These are phyloP conservation scores for Aurelia sp. DNA, from an alignment of 30 jellyfish, hydroid and myxozoan genomes.

Conservation along the genomic window DNA sequence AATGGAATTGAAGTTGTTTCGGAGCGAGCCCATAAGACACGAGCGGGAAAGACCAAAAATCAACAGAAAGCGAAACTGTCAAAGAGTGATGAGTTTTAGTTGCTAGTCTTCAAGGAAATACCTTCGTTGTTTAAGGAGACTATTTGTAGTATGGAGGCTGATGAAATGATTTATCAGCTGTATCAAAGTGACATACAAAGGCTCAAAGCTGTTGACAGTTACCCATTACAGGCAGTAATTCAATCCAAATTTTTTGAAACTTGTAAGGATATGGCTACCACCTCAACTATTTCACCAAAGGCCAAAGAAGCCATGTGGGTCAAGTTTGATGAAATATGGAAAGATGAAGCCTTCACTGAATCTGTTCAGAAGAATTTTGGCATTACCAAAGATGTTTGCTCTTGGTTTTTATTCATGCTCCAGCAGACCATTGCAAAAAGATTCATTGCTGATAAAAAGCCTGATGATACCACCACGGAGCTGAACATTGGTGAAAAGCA, in stretches of 20 bases:
- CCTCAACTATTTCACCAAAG: conserved; percentile 40
- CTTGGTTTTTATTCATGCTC: too few species aligned
- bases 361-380: not conserved
- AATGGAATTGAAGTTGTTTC: conserved; percentile 40
- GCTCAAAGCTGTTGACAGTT: conserved; percentile 43
- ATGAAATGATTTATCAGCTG: conserved; percentile 50
- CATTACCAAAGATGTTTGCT: too few species aligned
- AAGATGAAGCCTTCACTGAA: conserved; percentile 49
- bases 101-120: conserved; percentile 8
- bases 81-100: not conserved
- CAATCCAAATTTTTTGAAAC: not conserved
- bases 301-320: conserved; percentile 50
- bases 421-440: too few species aligned
- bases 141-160: conserved; percentile 47
- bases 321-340: conserved; percentile 36
- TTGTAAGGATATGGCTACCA: not conserved
- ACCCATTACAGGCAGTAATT: conserved; percentile 11
- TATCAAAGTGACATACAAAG: conserved; percentile 38
- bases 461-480: too few species aligned
- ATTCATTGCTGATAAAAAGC: too few species aligned
- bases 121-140: conserved; percentile 33
- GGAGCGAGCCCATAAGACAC: conserved; percentile 36
- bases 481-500: too few species aligned
- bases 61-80: not conserved
- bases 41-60: conserved; percentile 6